Conservation (phyloP, 2,797 vertebrate genomes). For the Neoniphon sammara region DNA sequence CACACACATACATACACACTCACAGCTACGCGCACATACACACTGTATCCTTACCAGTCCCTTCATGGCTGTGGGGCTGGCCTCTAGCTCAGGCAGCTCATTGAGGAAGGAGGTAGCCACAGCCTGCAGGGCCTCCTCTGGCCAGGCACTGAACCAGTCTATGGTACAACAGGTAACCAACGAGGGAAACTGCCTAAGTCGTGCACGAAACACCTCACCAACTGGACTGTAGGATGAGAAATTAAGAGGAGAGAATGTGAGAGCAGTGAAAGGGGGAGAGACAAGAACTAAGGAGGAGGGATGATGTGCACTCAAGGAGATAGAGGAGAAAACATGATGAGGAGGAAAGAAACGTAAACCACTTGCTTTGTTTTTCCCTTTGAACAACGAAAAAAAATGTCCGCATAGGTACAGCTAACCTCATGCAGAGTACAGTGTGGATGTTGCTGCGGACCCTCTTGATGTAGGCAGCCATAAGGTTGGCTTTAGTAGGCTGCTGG, state of each 20-base stretch:
- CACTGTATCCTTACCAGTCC: constrained; percentile 88
- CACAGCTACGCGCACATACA: too few species aligned
- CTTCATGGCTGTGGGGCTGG: constrained; percentile 53
- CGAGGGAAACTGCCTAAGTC: constrained; percentile 93
- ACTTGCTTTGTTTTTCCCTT: not conserved
- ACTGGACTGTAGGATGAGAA: constrained; percentile 82
- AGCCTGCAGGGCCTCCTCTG: constrained; percentile 90
- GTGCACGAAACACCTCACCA: constrained; percentile 90
- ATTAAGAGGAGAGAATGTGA: not conserved
- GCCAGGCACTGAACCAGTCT: constrained; percentile 95
- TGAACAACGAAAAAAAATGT: not conserved
- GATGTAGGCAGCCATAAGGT: constrained; percentile 89
- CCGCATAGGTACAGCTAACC: constrained; percentile 73
- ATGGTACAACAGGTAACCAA: constrained; percentile 94
- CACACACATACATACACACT: not conserved
- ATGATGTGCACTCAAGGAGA: not conserved
- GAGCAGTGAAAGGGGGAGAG: not conserved
- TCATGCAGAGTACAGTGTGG: constrained; percentile 94
- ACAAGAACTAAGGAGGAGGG: not conserved
- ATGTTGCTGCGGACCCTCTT: constrained; percentile 88
- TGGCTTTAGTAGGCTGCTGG: constrained; percentile 90
- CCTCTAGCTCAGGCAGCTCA: constrained; percentile 86
- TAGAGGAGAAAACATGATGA: not conserved
- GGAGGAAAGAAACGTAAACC: not conserved
- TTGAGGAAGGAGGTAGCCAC: constrained; percentile 87